phyloP scores from a whole-genome alignment of 2,797 vertebrate genomes.

The Schizothorax lantsangensis region DNA sequence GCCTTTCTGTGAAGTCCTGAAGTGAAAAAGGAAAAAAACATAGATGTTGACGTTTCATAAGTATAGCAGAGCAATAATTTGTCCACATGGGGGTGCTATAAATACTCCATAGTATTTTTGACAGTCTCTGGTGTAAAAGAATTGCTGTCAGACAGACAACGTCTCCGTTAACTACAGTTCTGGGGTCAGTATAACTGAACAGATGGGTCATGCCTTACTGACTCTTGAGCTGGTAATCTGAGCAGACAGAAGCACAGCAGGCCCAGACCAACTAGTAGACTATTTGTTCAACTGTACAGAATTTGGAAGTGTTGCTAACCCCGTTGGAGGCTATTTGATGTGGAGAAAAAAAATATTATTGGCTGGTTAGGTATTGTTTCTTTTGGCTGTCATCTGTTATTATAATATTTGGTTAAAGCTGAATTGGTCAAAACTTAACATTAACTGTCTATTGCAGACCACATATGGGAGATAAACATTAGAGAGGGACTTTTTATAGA shows the following conservation, averaged over 20 bases:
- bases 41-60: not conserved
- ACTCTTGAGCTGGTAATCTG: constrained; percentile 13
- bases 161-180: constrained; percentile 35
- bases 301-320: constrained; percentile 20
- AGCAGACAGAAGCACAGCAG: constrained; percentile 45
- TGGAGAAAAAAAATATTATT: constrained; percentile 2
- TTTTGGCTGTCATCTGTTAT: constrained; percentile 18
- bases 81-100: constrained; percentile 62
- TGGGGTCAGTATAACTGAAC: constrained; percentile 42
- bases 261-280: constrained; percentile 34
- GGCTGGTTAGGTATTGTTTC: constrained; percentile 8
- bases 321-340: constrained; percentile 4
- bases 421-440: constrained; percentile 15
- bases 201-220: constrained; percentile 43
- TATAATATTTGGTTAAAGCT: constrained; percentile 21
- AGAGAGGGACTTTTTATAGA: not conserved
- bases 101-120: constrained; percentile 23
- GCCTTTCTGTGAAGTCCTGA: not conserved
- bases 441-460: not conserved
- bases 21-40: not conserved
- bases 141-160: constrained; percentile 1
- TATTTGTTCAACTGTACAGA: constrained; percentile 39
- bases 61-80: constrained; percentile 5
- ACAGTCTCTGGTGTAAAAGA: not conserved
- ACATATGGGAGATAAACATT: not conserved